Evolutionary conservation across 2,113 vertebrate species (phyloP).

Genomic region (Oxygymnocypris stewartii): DNA sequence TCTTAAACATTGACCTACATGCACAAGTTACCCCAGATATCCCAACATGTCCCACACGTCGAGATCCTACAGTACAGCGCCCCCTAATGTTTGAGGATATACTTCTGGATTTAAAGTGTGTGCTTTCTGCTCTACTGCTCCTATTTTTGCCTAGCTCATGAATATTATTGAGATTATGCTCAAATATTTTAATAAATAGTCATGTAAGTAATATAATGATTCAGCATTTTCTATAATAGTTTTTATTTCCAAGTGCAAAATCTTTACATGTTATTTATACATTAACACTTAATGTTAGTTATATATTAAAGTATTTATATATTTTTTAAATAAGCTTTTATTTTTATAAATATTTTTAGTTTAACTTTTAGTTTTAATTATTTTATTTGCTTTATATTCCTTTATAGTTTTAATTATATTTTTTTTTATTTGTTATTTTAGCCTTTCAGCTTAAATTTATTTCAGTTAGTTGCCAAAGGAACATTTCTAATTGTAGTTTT

Average conservation of each 20-base stretch:
- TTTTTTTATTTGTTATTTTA: background rate
- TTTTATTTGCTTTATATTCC: background rate
- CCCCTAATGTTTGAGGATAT: conserved; percentile 28
- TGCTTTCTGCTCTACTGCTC: background rate
- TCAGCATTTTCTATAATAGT: background rate
- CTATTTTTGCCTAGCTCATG: background rate
- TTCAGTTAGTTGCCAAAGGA: background rate
- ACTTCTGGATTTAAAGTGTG: background rate
- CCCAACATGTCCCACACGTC: background rate
- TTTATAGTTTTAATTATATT: background rate
- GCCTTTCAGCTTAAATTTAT: background rate
- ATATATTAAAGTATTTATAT: background rate
- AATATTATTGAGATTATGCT: background rate
- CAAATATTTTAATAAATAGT: background rate
- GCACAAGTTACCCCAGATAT: background rate
- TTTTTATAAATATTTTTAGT: background rate
- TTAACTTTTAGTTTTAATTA: background rate
- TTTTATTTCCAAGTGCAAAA: background rate
- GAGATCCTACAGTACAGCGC: background rate
- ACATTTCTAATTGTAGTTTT: background rate
- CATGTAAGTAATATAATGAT: background rate
- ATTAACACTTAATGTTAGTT: background rate
- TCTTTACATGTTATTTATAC: background rate
- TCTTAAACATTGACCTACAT: conserved; percentile 23
- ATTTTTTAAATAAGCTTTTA: background rate